Base-by-base conservation (phyloP, 2,113 vertebrate genomes). In the Pedetes capensis region DNA sequence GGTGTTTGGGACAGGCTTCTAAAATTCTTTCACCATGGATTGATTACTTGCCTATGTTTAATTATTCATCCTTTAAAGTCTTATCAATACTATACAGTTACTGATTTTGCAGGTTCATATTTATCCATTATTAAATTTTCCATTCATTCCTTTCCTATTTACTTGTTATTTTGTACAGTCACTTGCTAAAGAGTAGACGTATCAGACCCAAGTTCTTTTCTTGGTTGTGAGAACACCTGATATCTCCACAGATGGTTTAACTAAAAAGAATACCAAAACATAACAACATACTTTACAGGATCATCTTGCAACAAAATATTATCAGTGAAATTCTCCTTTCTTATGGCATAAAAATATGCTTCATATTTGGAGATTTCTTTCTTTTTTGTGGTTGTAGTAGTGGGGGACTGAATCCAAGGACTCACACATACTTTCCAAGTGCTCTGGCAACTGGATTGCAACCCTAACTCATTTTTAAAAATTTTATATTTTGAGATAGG, bases 31-130 rank as follows among this genome's bases (percentile, higher is more conserved):
- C 66, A 37, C 39, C 29, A 27, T 18, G 12, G 51, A 78, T 44
- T 59, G 89, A 66, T 89, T 63, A 80, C 27, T 93, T 74, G 34
- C 69, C 83, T 95, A 69, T 47, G 61, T 42, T 90, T 87, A 96
- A 90, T 78, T 34, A 91, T 2, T 87, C 95, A 61, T 79, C 90
- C 55, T n/a, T 88, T 91, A 90, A 53, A 86, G 5, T 69, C 14
- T 22, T 88, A 93, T 85, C 85, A 92, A 85, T 9, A 0, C 6
- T 47, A 82, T 23, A 64, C 3, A 0, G 27, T 27, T 80, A 11
- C 61, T 91, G 7, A 37, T 87, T 51, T 27, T 59, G 3, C 5
- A 82, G n/a, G 39, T 63, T 88, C 13, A 90, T 32, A 96, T 94
- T 85, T 71, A 39, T 57, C 39, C 61, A 4, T 27, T 10, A 79